These are phyloP conservation scores for Scotopteryx bipunctaria DNA, from an alignment of 2,888 invertebrate genomes.

Conservation along the genomic window DNA sequence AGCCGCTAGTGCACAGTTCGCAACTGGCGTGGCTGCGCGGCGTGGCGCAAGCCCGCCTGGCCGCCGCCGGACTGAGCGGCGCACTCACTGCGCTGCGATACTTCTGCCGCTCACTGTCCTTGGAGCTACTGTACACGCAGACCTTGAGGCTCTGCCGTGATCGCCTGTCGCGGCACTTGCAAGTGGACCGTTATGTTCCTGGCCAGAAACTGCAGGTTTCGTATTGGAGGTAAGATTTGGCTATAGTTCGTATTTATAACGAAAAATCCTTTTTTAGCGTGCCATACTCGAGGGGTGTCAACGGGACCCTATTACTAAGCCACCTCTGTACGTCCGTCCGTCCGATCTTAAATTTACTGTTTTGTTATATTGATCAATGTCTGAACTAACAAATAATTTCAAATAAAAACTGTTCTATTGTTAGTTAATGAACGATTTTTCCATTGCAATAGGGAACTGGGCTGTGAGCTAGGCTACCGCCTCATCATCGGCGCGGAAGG, in stretches of 20 bases:
- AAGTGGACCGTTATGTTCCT: slow-evolving; percentile 94
- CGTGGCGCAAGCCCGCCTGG: slow-evolving; percentile 94
- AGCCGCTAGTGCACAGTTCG: slow-evolving; percentile 95
- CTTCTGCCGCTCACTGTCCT: slow-evolving; percentile 97
- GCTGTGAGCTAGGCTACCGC: slow-evolving; percentile 94
- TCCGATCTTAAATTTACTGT: too few species aligned
- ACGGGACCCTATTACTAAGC: too few species aligned
- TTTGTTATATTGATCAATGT: too few species aligned
- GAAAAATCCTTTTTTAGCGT: background rate
- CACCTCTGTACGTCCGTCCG: too few species aligned
- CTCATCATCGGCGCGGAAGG: slow-evolving; percentile 94
- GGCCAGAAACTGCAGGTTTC: slow-evolving; percentile 96
- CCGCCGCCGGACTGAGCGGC: slow-evolving; percentile 90
- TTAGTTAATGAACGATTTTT: too few species aligned
- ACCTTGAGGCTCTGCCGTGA: slow-evolving; percentile 94
- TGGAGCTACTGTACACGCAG: slow-evolving; percentile 95
- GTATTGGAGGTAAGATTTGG: slow-evolving; percentile 91
- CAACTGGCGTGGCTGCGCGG: slow-evolving; percentile 97
- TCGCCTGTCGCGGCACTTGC: slow-evolving; percentile 93
- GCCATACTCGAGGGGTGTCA: too few species aligned
- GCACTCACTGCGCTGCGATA: slow-evolving; percentile 87
- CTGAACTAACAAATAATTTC: too few species aligned
- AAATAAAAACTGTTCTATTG: too few species aligned
- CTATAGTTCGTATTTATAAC: background rate
- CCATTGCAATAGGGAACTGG: slow-evolving; percentile 82